Base-by-base conservation (phyloP, 2,797 vertebrate species). In the Cirrhinus molitorella region DNA sequence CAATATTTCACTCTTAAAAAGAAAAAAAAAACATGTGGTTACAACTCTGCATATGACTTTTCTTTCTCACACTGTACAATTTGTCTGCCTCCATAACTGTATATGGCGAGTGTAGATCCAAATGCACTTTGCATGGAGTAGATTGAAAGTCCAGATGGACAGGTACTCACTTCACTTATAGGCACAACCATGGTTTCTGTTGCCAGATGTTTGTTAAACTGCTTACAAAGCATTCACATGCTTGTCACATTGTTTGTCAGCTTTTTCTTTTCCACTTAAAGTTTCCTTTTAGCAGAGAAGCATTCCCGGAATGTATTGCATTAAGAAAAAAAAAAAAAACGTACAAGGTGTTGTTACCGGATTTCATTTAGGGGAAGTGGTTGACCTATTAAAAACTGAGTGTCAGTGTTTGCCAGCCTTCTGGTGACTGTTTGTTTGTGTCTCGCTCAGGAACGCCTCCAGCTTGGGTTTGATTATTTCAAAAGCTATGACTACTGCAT, bases 301-400 rank as follows among this genome's bases (percentile, higher is more conserved):
- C 87, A 90, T 88, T 88, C 57, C 80, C 92, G 89, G 91, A 94
- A 95, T 93, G 89, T 80, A 65, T 89, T 88, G 88, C 88, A 89
- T 85, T 88, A 14, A 31, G 13, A 11, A 2, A 1, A 2, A 9
- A 57, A 74, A 88, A 91, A 93, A 92, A 91, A 90, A 89, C 71
- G 85, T 87, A 74, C 90, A 91, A 93, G 90, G 90, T 94, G 92
- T 94, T 85, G 91, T 92, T 93, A 93, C 88, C 57, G 16, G 82
- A 87, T 88, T 88, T 89, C 34, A 66, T 59, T 74, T 72, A 83
- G 89, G 90, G 92, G 91, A 93, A 92, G 92, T 91, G 91, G 91
- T 81, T 55, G 88, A 85, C 84, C 86, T 83, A 86, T 90, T 90
- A 88, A 91, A 84, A 91, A 87, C 67, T 17, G 45, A 23, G 31